phyloP scores from a whole-genome alignment of 2,888 invertebrate genomes.

The Eristalis arbustorum region DNA sequence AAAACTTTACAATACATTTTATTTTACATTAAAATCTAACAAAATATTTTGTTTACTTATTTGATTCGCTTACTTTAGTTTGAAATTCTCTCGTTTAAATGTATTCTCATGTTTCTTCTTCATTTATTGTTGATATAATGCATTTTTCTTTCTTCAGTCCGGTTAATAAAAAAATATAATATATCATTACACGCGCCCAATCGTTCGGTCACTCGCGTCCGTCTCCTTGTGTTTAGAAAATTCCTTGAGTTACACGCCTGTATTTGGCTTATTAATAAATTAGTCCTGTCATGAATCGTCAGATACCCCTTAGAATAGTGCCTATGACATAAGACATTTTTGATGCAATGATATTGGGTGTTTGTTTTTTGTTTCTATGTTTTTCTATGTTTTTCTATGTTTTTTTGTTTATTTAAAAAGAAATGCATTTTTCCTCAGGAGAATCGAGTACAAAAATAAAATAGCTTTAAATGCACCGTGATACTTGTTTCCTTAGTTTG shows the following conservation, averaged over 20 bases:
- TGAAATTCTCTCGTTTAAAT: constrained; percentile 33
- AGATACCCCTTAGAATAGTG: constrained; percentile 1
- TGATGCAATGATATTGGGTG: background rate
- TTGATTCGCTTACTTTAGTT: constrained; percentile 26
- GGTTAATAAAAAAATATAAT: constrained; percentile 53
- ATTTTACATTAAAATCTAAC: constrained; percentile 48
- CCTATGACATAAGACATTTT: background rate
- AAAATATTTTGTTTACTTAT: constrained; percentile 24
- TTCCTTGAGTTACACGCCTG: constrained; percentile 1
- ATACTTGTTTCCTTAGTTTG: background rate
- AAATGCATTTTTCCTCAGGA: constrained; percentile 15
- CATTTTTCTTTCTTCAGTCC: constrained; percentile 63
- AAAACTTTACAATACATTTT: constrained; percentile 37
- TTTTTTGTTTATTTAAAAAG: background rate
- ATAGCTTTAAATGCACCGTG: constrained; percentile 35
- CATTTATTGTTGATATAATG: constrained; percentile 31
- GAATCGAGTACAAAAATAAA: constrained; percentile 1
- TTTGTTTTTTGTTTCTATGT: background rate
- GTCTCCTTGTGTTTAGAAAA: background rate
- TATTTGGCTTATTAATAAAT: constrained; percentile 13
- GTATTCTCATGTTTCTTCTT: too few relatives aligned
- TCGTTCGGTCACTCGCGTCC: background rate
- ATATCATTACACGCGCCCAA: constrained; percentile 20
- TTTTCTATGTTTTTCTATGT: background rate
- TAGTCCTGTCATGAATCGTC: constrained; percentile 50